These are phyloP conservation scores for Cosmorhoe ocellata DNA, from an alignment of 2,888 invertebrate species.

Conservation along the genomic window DNA sequence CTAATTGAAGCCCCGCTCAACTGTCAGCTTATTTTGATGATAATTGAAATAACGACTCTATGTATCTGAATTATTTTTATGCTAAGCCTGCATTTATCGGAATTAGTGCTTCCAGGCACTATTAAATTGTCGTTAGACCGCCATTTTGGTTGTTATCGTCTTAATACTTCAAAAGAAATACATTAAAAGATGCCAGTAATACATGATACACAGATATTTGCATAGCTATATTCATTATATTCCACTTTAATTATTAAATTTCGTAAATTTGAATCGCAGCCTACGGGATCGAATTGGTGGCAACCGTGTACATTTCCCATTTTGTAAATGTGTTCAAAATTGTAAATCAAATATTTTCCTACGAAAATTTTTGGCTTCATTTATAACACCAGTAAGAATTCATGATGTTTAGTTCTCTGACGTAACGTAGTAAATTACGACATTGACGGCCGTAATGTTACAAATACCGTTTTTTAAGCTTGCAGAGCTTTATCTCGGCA, in stretches of 20 bases:
- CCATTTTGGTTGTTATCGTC: constrained; percentile 54
- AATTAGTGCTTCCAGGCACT: constrained; percentile 48
- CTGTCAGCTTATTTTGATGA: no score
- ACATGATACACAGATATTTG: constrained; percentile 4
- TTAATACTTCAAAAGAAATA: constrained; percentile 40
- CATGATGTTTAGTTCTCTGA: no score
- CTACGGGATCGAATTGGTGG: no score
- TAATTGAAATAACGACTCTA: constrained; percentile 3
- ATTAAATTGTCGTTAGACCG: constrained; percentile 61
- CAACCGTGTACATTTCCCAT: no score
- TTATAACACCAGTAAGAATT: no score
- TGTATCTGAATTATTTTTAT: constrained; percentile 12
- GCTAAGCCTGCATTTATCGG: constrained; percentile 38
- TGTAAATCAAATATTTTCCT: no score
- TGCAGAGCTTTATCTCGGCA: constrained; percentile 24
- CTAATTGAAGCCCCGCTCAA: no score
- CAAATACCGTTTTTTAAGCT: not conserved
- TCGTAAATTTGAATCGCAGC: no score
- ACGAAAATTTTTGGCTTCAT: no score
- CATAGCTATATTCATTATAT: not conserved
- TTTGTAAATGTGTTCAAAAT: no score
- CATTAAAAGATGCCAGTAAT: constrained; percentile 33
- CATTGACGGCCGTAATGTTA: not conserved
- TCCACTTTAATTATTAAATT: no score
- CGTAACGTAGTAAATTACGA: no score